phyloP scores from a whole-genome alignment of 2,113 vertebrate genomes.

The Orientallactaga bullata region DNA sequence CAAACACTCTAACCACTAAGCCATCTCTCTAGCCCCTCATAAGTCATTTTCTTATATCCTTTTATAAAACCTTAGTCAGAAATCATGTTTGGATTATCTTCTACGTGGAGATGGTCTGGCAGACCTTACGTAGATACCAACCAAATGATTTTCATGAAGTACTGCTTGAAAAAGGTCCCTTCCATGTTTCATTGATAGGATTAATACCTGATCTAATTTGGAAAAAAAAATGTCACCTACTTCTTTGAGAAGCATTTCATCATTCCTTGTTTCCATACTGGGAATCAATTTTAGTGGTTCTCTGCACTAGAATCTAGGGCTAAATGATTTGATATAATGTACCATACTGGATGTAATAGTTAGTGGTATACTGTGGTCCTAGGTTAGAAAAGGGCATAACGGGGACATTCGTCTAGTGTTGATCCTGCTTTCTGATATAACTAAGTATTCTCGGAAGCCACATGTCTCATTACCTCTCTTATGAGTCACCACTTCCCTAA shows the following conservation, averaged over 20 bases:
- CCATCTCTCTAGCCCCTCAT: too few species aligned
- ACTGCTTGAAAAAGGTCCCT: background rate
- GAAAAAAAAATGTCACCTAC: background rate
- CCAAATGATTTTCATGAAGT: background rate
- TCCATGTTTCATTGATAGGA: background rate
- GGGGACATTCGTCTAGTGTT: too few species aligned
- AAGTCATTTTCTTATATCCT: too few species aligned
- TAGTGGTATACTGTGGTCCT: fast-evolving
- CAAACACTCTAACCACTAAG: too few species aligned
- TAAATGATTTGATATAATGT: background rate
- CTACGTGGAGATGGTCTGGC: background rate
- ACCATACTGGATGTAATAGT: background rate
- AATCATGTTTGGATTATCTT: background rate
- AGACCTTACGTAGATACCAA: background rate
- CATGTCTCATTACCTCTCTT: too few species aligned
- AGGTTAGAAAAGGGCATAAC: background rate
- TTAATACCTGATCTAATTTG: background rate
- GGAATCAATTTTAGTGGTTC: background rate
- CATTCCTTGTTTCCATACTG: background rate
- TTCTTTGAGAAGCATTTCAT: background rate
- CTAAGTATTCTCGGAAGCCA: background rate
- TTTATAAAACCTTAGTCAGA: too few species aligned
- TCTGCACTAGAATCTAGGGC: background rate
- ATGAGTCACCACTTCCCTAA: background rate
- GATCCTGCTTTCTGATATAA: too few species aligned